A percentile compares a stretch with the other conserved stretches of the same genome.
Conservation (phyloP, 2,888 invertebrate genomes). For the Cyclophora albipunctata region DNA sequence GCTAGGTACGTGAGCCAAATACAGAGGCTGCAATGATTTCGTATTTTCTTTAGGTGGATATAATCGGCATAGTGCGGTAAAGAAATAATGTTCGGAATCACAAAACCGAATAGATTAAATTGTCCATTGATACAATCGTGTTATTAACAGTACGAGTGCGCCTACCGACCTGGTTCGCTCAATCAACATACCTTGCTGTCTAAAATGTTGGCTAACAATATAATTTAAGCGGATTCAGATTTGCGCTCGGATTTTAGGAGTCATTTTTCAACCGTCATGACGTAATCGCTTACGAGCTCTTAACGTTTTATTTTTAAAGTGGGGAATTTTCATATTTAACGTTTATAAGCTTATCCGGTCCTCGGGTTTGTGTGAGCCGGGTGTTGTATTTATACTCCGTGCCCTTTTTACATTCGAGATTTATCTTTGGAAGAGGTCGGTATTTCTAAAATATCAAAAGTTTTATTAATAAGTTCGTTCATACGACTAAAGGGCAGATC, state of each 20-base stretch:
- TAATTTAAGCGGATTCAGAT: too few relatives aligned
- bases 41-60: too few relatives aligned
- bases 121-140: too few relatives aligned
- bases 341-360: conserved; percentile 35
- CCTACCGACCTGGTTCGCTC: too few relatives aligned
- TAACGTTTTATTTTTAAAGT: conserved; percentile 51
- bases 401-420: not conserved
- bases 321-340: conserved; percentile 50
- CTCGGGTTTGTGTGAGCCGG: not conserved
- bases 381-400: not conserved
- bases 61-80: too few relatives aligned
- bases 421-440: not conserved
- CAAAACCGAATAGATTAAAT: too few relatives aligned
- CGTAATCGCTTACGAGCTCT: conserved; percentile 60
- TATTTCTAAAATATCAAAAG: not conserved
- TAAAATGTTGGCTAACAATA: too few relatives aligned
- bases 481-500: too few relatives aligned
- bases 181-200: too few relatives aligned
- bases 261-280: conserved; percentile 59
- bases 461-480: not conserved
- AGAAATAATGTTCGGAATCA: too few relatives aligned
- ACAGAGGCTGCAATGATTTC: conserved; percentile 9
- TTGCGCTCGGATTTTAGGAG: conserved; percentile 44
- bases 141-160: too few relatives aligned
- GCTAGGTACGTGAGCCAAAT: conserved; percentile 4